Evolutionary conservation across 2,797 vertebrate genomes (phyloP).

Genomic region (Moxostoma hubbsi): DNA sequence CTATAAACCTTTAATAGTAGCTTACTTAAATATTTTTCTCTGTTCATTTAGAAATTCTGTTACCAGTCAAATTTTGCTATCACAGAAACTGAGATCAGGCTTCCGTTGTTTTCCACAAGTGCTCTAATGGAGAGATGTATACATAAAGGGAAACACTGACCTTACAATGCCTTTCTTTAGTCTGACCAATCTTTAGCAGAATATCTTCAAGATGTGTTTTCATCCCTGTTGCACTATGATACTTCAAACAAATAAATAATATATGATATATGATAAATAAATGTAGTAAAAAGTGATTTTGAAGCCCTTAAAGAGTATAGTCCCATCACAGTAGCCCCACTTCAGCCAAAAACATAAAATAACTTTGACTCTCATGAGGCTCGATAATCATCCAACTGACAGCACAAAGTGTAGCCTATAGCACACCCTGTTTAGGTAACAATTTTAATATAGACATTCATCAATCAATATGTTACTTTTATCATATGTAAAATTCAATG

Average conservation of each 20-base stretch:
- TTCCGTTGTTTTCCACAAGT: neutral
- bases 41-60: too few relatives aligned
- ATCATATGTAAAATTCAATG: neutral
- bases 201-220: neutral
- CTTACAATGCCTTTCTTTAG: neutral
- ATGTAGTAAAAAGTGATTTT: neutral
- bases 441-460: neutral
- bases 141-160: neutral
- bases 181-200: neutral
- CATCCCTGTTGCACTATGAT: neutral
- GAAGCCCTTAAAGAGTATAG: conserved; percentile 1
- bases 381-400: conserved; percentile 29
- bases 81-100: too few relatives aligned
- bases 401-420: neutral
- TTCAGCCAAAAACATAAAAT: conserved; percentile 19
- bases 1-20: too few relatives aligned
- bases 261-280: too few relatives aligned
- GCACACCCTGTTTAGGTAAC: neutral
- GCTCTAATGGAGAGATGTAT: neutral
- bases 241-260: too few relatives aligned
- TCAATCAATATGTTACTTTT: neutral
- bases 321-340: conserved; percentile 1
- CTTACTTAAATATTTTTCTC: too few relatives aligned
- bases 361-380: conserved; percentile 27
- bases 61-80: too few relatives aligned